Percentiles rank a stretch among this genome's conserved stretches.
These are phyloP conservation scores for Saxicola maurus DNA, from an alignment of 2,797 vertebrate genomes.

Conservation along the genomic window DNA sequence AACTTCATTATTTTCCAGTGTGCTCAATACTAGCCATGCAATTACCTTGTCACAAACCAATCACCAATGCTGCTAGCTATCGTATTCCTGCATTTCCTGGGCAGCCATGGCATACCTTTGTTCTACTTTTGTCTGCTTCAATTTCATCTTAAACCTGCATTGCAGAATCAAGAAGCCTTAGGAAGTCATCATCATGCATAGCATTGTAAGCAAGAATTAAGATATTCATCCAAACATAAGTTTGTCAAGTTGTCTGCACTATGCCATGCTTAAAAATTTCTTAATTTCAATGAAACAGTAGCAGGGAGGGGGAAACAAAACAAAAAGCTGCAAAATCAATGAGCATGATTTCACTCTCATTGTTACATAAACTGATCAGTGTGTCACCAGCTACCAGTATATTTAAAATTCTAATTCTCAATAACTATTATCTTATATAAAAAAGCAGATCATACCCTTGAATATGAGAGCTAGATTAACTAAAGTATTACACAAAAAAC, in stretches of 20 bases:
- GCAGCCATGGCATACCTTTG: not conserved
- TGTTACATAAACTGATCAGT: not conserved
- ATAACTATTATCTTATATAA: not conserved
- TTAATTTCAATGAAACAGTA: not conserved
- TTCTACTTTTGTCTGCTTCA: not conserved
- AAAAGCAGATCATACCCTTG: not conserved
- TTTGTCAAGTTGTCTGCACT: not conserved
- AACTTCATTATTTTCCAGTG: not conserved
- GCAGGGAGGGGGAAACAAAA: not conserved
- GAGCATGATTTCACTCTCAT: not conserved
- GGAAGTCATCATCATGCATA: not conserved
- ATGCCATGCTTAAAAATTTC: not conserved
- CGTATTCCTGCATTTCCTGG: not conserved
- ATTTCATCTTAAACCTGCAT: not conserved
- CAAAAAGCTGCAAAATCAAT: not conserved
- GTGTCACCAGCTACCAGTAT: not conserved
- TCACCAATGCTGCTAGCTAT: not conserved
- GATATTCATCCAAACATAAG: not conserved
- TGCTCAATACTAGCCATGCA: not conserved
- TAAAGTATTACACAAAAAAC: not conserved
- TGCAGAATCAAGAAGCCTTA: not conserved
- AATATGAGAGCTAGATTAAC: not conserved
- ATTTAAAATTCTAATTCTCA: conserved; percentile 15
- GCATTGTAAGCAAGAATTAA: not conserved
- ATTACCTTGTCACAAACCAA: not conserved